phyloP scores from a whole-genome alignment of 2,888 invertebrate species.

The Lottia scabra region DNA sequence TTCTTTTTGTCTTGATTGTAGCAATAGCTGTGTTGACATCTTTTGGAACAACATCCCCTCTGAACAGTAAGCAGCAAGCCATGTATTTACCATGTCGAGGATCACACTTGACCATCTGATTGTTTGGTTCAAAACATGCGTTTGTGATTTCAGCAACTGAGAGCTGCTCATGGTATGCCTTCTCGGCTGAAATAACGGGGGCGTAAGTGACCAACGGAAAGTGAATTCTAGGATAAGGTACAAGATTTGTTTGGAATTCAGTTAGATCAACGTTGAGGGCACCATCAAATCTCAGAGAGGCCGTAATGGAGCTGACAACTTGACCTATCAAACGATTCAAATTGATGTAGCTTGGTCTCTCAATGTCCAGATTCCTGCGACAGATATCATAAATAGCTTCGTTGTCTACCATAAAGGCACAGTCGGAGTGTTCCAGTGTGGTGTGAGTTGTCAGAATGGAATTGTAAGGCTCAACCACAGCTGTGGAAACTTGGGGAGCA shows the following conservation, averaged over 20 bases:
- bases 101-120: not conserved
- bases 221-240: not conserved
- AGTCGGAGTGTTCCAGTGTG: not conserved
- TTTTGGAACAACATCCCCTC: not conserved
- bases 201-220: constrained; percentile 54
- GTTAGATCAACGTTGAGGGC: constrained; percentile 26
- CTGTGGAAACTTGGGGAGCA: not conserved
- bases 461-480: not conserved
- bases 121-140: not conserved
- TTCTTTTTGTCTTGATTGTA: not conserved
- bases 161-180: constrained; percentile 70
- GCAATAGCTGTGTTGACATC: not conserved
- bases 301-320: constrained; percentile 73
- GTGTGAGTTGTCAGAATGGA: not conserved
- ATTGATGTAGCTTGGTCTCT: not conserved
- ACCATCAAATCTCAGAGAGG: constrained; percentile 57
- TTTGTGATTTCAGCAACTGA: constrained; percentile 78
- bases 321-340: constrained; percentile 74
- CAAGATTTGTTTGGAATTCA: constrained; percentile 69
- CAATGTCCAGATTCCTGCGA: not conserved
- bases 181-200: constrained; percentile 20
- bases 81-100: constrained; percentile 1
- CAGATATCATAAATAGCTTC: constrained; percentile 1
- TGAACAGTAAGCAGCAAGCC: constrained; percentile 59
- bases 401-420: not conserved